Evolutionary conservation across 1,140 invertebrate genomes (phyloP).

Genomic region (Monochamus saltuarius): DNA sequence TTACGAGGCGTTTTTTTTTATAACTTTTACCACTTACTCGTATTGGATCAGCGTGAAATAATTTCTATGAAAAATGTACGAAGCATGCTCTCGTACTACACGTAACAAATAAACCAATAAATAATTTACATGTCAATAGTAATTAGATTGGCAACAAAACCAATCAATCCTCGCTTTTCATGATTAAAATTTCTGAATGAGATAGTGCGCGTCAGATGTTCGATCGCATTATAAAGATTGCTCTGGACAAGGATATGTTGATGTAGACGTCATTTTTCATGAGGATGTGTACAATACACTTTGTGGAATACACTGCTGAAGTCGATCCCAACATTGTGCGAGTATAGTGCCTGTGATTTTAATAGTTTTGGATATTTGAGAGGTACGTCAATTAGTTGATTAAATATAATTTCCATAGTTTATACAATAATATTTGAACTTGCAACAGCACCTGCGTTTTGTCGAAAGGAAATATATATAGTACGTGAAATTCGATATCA

Average conservation of each 20-base stretch:
- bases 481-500: not conserved
- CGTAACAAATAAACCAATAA: not conserved
- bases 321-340: not conserved
- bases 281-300: not conserved
- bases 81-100: too few species aligned
- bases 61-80: too few species aligned
- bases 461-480: not conserved
- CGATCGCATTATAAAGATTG: conserved; percentile 28
- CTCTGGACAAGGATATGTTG: conserved; percentile 21
- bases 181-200: conserved; percentile 17
- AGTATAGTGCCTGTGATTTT: not conserved
- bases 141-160: conserved; percentile 3
- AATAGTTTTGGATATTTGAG: not conserved
- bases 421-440: not conserved
- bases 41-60: too few species aligned
- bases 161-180: conserved; percentile 3
- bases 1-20: too few species aligned
- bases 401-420: not conserved
- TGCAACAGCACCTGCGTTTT: too few species aligned
- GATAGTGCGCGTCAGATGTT: conserved; percentile 22
- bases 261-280: not conserved
- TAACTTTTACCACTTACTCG: too few species aligned
- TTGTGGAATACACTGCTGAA: not conserved
- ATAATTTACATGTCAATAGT: conserved; percentile 4
- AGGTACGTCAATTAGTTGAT: not conserved